These are phyloP conservation scores for Cryptotermes secundus DNA, from an alignment of 1,140 invertebrate species.

Conservation along the genomic window DNA sequence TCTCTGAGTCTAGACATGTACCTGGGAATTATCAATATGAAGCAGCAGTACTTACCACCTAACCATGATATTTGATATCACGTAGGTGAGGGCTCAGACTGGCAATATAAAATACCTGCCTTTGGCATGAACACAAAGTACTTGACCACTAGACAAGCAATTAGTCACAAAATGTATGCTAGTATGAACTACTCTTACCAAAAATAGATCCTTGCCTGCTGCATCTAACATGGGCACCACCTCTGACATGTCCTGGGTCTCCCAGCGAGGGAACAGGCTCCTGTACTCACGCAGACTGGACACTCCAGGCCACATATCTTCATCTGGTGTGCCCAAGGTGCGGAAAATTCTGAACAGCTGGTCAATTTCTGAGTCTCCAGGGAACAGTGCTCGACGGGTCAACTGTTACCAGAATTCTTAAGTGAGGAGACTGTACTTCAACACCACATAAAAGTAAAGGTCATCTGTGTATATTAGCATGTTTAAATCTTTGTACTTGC, in stretches of 20 bases:
- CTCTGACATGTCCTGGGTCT: slow-evolving; percentile 58
- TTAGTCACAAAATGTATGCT: too few species aligned
- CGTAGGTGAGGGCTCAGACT: not conserved
- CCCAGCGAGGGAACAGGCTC: slow-evolving; percentile 86
- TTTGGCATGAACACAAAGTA: not conserved
- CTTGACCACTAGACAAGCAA: too few species aligned
- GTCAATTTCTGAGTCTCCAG: slow-evolving; percentile 96
- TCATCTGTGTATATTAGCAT: too few species aligned
- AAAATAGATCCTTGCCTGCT: slow-evolving; percentile 67
- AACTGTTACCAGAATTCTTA: slow-evolving; percentile 53
- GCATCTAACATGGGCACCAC: slow-evolving; percentile 56
- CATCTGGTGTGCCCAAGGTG: slow-evolving; percentile 85
- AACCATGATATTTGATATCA: not conserved
- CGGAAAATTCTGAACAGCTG: slow-evolving; percentile 92
- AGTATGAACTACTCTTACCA: slow-evolving; percentile 53
- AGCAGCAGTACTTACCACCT: not conserved
- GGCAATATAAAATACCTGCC: not conserved
- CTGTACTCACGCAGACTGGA: slow-evolving; percentile 85
- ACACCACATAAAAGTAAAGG: too few species aligned
- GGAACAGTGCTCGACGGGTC: slow-evolving; percentile 79
- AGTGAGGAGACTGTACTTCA: too few species aligned
- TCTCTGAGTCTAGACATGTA: too few species aligned
- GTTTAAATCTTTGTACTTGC: too few species aligned
- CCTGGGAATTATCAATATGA: too few species aligned
- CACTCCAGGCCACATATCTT: slow-evolving; percentile 80